Evolutionary conservation across 2,888 invertebrate genomes (phyloP), one percentile per base, ranked within the genome.

Genomic region (Baccha elongata): DNA sequence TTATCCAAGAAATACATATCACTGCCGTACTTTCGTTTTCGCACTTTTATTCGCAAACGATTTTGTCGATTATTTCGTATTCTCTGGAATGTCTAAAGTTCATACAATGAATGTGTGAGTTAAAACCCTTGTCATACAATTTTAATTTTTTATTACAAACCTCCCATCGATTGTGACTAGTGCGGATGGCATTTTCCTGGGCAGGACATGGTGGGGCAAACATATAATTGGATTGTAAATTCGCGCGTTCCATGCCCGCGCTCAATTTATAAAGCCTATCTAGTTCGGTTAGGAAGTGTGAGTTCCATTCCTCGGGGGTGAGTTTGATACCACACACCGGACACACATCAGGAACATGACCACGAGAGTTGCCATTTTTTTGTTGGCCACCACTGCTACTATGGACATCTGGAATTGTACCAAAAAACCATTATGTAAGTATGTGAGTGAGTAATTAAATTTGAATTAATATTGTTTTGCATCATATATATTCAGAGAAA

Each of bases 261-360:
- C 91, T 92, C 85, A 93, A 88, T 88, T 93, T 93, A 87, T 93
- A 93, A 60, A 95, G 91, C 84, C 94, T 92, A 87, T 95, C 94
- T 86, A 95, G 90, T 90, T 95, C 95, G 87, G 94, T 92, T 85
- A 93, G 91, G 87, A 94, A 93, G 90, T 95, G 95, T 26, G 93
- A 90, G 87, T 94, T 94, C 87, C 94, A 91, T 88, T 95, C 95
- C 52, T 94, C 93, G 3, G 93, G 90, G 35, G 94, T 92, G 78
- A 95, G 91, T 48, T 94, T 93, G 58, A 94, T 90, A 6, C 95
- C 94, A 88, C 95, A 95, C 50, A 95, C 93, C 11, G 95, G 95
- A 89, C 95, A 95, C 75, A 89, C 86, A 83, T 91, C 90, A 76
- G 90, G 89, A 67, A 90, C 87, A 85, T 88, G 88, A 32, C 88